A percentile compares a stretch with the other conserved stretches of the same genome.
These are phyloP conservation scores for Rhadina sibilatrix DNA, from an alignment of 2,113 vertebrate species.

Conservation along the genomic window DNA sequence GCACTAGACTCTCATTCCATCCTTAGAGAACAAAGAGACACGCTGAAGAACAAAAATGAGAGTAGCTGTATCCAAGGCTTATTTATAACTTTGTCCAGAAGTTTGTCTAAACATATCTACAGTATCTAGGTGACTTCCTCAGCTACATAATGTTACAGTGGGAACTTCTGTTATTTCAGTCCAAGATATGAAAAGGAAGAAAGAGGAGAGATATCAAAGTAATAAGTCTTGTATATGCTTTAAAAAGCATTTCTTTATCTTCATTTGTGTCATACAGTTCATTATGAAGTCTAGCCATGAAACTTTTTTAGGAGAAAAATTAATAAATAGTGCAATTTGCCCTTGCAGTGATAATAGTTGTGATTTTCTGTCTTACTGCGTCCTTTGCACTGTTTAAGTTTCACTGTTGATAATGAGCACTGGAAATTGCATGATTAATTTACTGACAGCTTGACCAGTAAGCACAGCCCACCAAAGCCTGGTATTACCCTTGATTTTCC, in stretches of 20 bases:
- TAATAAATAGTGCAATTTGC: background rate
- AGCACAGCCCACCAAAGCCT: background rate
- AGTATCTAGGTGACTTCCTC: conserved; percentile 55
- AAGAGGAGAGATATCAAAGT: background rate
- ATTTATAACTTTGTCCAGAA: conserved; percentile 60
- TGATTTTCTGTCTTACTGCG: background rate
- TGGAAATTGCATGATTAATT: background rate
- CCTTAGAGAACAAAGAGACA: conserved; percentile 51
- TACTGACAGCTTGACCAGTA: background rate
- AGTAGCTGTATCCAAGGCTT: conserved; percentile 51
- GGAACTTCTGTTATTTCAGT: conserved; percentile 45
- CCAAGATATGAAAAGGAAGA: background rate
- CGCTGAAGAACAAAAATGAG: conserved; percentile 59
- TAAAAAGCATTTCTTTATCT: conserved; percentile 40
- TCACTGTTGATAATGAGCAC: background rate
- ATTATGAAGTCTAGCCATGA: background rate
- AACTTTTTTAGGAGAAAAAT: background rate
- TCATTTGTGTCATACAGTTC: conserved; percentile 1
- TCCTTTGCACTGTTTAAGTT: background rate
- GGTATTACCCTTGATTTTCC: background rate
- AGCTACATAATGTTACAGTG: background rate
- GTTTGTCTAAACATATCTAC: conserved; percentile 60
- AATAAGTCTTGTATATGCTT: background rate
- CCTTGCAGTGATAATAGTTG: background rate
- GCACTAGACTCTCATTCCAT: conserved; percentile 56